Conservation (phyloP, 2,888 invertebrate genomes). For the Augiades crinisus region DNA sequence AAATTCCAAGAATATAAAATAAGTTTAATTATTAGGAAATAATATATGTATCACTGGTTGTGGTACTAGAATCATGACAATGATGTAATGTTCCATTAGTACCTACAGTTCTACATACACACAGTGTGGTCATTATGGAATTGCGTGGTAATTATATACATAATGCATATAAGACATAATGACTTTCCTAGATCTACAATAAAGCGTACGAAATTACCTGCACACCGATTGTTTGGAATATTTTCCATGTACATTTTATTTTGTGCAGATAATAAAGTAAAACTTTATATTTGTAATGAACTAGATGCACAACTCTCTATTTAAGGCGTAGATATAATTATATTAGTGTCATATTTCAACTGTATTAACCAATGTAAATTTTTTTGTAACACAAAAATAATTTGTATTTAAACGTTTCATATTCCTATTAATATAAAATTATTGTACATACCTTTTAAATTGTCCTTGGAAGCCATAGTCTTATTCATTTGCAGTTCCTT, state of each 20-base stretch:
- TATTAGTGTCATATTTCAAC: no score
- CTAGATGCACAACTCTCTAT: no score
- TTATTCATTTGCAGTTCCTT: constrained; percentile 45
- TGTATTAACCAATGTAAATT: no score
- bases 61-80: background rate
- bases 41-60: background rate
- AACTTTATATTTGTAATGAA: constrained; percentile 4
- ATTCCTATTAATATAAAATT: no score
- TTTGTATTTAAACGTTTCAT: background rate
- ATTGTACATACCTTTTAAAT: constrained; percentile 49
- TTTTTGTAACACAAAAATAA: background rate
- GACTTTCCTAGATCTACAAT: background rate
- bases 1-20: constrained; percentile 29
- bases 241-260: constrained; percentile 4
- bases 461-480: constrained; percentile 38
- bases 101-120: no score
- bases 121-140: background rate
- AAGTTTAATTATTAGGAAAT: background rate
- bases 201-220: constrained; percentile 3
- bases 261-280: no score
- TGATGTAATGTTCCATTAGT: background rate
- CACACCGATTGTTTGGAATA: constrained; percentile 4
- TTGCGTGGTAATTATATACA: no score
- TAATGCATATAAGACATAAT: background rate
- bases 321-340: no score